phyloP scores from a whole-genome alignment of 2,113 vertebrate species.

The Salvator merianae region DNA sequence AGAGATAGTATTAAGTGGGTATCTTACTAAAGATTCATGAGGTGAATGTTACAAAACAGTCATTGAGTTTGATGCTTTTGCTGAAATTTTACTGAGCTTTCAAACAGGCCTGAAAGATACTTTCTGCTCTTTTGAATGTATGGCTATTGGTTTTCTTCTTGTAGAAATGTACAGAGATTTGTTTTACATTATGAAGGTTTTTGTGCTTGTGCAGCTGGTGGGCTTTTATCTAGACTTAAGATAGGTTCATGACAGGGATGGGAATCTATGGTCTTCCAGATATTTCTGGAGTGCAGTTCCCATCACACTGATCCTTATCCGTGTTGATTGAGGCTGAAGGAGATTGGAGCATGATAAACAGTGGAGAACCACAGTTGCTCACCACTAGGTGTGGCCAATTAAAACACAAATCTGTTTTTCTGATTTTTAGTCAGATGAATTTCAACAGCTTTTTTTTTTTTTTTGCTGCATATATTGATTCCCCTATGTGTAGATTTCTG shows the following conservation, averaged over 20 bases:
- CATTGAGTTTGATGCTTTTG: conserved; percentile 3
- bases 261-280: neutral
- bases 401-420: too few relatives aligned
- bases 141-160: neutral
- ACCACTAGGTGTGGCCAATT: too few relatives aligned
- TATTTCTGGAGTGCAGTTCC: neutral
- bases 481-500: too few relatives aligned
- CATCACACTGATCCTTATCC: too few relatives aligned
- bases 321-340: too few relatives aligned
- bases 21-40: conserved; percentile 71
- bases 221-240: neutral
- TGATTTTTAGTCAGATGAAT: too few relatives aligned
- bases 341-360: too few relatives aligned
- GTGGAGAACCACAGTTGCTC: too few relatives aligned
- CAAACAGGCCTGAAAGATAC: neutral
- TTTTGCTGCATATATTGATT: too few relatives aligned
- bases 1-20: conserved; percentile 78
- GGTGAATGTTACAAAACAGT: conserved; percentile 60
- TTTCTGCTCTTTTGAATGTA: too few relatives aligned
- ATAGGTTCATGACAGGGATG: neutral
- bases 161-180: neutral
- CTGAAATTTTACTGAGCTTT: neutral
- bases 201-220: too few relatives aligned
- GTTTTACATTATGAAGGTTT: neutral
- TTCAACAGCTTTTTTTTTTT: too few relatives aligned